A percentile compares a stretch with the other conserved stretches of the same genome.
These are phyloP conservation scores for Siderastrea radians DNA, from an alignment of 92 coral and sea anemone genomes.

Conservation along the genomic window DNA sequence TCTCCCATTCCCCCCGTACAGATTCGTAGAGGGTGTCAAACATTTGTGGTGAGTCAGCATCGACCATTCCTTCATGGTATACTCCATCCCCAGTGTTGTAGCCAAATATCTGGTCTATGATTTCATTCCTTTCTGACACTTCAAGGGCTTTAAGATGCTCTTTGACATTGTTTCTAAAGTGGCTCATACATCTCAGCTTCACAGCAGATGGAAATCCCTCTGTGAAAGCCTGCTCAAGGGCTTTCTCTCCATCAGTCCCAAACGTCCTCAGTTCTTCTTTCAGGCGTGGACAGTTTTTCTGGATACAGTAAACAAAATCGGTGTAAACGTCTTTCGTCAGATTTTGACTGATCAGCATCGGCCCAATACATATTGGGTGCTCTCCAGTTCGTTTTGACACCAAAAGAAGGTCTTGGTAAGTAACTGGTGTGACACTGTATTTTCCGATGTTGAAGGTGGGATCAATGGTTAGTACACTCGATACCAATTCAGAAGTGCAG, in stretches of 20 bases:
- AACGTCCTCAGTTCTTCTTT: slow-evolving; percentile 43
- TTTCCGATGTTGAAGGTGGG: slow-evolving; percentile 58
- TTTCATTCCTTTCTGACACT: too few relatives aligned
- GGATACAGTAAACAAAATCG: slow-evolving; percentile 53
- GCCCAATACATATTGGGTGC: slow-evolving; percentile 50
- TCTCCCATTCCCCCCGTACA: too few relatives aligned
- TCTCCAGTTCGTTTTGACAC: slow-evolving; percentile 43
- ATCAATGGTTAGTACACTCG: slow-evolving; percentile 50
- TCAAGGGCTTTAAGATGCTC: slow-evolving; percentile 58
- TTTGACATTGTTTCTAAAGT: slow-evolving; percentile 51
- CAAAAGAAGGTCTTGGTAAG: slow-evolving; percentile 41
- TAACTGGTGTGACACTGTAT: slow-evolving; percentile 5
- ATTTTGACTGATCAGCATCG: slow-evolving; percentile 49
- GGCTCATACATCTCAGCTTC: slow-evolving; percentile 50
- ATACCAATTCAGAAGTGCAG: slow-evolving; percentile 62
- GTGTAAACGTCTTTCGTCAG: slow-evolving; percentile 41
- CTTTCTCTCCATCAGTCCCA: slow-evolving; percentile 58
- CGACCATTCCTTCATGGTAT: too few relatives aligned
- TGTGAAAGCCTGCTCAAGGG: slow-evolving; percentile 41
- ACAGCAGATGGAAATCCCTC: slow-evolving; percentile 37
- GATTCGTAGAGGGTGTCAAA: too few relatives aligned
- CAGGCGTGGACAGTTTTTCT: slow-evolving; percentile 58
- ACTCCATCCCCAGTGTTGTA: too few relatives aligned
- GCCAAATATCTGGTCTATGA: too few relatives aligned
- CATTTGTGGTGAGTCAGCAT: too few relatives aligned